Percentiles rank a stretch among this genome's conserved stretches.
Evolutionary conservation across 2,797 vertebrate species (phyloP).

Genomic region (Sebastes baramenuke): DNA sequence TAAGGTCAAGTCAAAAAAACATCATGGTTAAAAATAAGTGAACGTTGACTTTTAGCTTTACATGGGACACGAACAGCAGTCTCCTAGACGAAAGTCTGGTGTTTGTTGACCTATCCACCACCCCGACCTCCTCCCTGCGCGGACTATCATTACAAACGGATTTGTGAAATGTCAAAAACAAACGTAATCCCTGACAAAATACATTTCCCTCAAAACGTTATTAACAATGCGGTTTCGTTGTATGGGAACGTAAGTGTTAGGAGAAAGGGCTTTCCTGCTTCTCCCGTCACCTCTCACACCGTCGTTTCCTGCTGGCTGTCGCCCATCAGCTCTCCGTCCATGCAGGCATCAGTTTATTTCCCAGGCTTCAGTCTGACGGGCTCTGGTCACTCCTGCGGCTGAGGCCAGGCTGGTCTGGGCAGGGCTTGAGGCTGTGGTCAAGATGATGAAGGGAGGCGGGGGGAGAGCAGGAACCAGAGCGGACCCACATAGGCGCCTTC

Average conservation of each 20-base stretch:
- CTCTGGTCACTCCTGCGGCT: constrained; percentile 44
- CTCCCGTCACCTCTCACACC: background rate
- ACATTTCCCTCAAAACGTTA: no score
- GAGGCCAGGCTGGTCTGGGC: constrained; percentile 23
- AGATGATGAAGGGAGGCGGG: constrained; percentile 50
- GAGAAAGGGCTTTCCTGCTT: no score
- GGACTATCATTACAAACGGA: background rate
- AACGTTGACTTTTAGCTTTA: background rate
- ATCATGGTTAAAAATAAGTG: background rate
- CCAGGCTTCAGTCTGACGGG: constrained; percentile 37
- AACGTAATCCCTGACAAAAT: background rate
- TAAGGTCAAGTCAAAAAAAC: background rate
- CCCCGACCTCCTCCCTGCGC: background rate
- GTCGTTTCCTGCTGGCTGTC: constrained; percentile 1
- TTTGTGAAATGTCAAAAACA: background rate
- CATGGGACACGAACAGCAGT: no score
- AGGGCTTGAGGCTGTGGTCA: constrained; percentile 58
- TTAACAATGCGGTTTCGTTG: background rate
- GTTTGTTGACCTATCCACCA: background rate
- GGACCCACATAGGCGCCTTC: constrained; percentile 79
- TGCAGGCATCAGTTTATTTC: constrained; percentile 47
- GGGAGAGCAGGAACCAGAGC: constrained; percentile 47
- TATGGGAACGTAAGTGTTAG: background rate
- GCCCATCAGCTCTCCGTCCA: background rate
- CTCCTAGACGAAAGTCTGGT: background rate